phyloP scores from a whole-genome alignment of 2,888 invertebrate genomes.

The Pilophorus perplexus region DNA sequence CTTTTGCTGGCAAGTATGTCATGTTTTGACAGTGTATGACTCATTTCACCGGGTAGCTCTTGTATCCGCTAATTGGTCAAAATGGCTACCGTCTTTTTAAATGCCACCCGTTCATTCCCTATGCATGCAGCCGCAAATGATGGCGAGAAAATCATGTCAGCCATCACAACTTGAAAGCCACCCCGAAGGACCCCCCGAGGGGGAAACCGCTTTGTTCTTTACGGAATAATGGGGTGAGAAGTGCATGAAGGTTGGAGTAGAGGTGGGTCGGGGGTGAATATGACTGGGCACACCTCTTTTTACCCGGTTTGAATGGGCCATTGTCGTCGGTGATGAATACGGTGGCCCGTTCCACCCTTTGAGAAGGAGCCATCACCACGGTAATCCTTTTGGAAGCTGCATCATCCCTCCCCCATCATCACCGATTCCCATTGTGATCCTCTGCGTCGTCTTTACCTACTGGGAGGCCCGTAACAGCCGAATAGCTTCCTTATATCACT shows the following conservation, averaged over 20 bases:
- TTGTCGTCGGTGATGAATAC: slow-evolving; percentile 22
- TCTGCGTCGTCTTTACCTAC: not conserved
- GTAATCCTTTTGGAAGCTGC: not conserved
- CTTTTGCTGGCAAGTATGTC: no score
- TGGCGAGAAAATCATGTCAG: no score
- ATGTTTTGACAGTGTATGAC: no score
- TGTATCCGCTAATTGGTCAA: no score
- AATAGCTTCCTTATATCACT: slow-evolving; percentile 14
- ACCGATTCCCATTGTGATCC: slow-evolving; percentile 20
- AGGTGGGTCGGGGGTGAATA: not conserved
- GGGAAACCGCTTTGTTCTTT: not conserved
- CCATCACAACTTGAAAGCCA: no score
- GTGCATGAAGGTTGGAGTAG: not conserved
- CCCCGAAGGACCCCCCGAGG: no score
- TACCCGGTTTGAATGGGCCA: slow-evolving; percentile 23
- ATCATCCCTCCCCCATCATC: slow-evolving; percentile 8
- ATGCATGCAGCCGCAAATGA: no score
- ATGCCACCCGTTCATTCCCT: no score
- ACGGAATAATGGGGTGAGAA: not conserved
- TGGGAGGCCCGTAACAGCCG: slow-evolving; percentile 16
- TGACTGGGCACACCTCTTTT: slow-evolving; percentile 23
- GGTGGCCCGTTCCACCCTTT: slow-evolving; percentile 26
- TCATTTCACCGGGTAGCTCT: no score
- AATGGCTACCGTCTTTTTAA: no score
- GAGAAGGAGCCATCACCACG: slow-evolving; percentile 30